Conservation (phyloP, 2,888 invertebrate species). For the Scaptomyza reducta region DNA sequence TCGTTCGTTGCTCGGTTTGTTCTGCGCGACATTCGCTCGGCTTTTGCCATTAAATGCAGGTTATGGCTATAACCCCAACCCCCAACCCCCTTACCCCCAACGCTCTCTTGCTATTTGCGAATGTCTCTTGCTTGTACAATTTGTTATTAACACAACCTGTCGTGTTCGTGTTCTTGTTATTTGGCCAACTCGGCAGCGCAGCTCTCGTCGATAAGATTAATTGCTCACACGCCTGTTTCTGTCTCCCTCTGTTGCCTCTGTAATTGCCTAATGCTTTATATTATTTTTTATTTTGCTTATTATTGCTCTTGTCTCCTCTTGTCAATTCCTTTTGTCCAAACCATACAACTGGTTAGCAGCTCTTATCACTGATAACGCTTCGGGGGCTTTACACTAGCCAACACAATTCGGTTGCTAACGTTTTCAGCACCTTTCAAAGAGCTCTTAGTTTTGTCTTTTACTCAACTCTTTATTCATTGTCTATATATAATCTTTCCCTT, state of each 20-base stretch:
- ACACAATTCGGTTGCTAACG: not conserved
- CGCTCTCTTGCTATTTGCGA: not conserved
- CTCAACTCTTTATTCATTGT: not conserved
- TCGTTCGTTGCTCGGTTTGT: constrained; percentile 41
- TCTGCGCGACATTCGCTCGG: constrained; percentile 37
- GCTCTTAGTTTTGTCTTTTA: not conserved
- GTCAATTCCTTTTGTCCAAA: constrained; percentile 41
- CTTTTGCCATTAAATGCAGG: constrained; percentile 51
- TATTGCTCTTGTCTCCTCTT: constrained; percentile 6
- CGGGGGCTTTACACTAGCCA: constrained; percentile 26
- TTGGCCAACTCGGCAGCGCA: constrained; percentile 50
- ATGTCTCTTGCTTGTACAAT: constrained; percentile 45
- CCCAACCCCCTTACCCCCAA: not conserved
- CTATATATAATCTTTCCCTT: too few species aligned
- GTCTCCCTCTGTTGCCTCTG: constrained; percentile 12
- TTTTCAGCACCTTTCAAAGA: not conserved
- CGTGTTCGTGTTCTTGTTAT: constrained; percentile 48
- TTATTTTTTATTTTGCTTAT: not conserved
- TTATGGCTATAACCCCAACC: not conserved
- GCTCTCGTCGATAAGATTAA: constrained; percentile 67
- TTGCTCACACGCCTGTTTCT: constrained; percentile 45
- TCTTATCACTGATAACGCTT: constrained; percentile 43
- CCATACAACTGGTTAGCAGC: not conserved
- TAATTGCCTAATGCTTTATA: constrained; percentile 17
- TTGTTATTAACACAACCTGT: constrained; percentile 63